phyloP scores from a whole-genome alignment of 1,140 invertebrate genomes.

The Listronotus bonariensis region DNA sequence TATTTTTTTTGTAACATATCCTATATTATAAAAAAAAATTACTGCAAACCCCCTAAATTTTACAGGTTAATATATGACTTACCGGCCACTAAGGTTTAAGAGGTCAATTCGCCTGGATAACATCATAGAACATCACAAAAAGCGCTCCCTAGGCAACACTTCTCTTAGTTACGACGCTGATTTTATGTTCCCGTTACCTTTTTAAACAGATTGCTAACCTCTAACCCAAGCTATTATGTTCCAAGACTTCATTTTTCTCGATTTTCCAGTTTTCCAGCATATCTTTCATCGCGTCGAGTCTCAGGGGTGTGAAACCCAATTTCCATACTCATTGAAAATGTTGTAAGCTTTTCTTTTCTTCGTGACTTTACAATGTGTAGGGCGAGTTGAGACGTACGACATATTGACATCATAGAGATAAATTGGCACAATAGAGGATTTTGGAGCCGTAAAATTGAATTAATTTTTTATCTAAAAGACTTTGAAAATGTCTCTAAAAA shows the following conservation, averaged over 20 bases:
- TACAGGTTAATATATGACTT: too few species aligned
- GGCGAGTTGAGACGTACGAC: neutral
- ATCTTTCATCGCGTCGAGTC: conserved; percentile 7
- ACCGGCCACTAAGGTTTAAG: too few species aligned
- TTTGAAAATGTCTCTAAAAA: neutral
- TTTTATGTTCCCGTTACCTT: conserved; percentile 9
- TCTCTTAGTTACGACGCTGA: too few species aligned
- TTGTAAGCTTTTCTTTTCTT: conserved; percentile 11
- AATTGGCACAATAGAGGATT: conserved; percentile 7
- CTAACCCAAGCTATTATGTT: conserved; percentile 15
- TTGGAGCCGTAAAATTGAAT: conserved; percentile 8
- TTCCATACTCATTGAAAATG: conserved; percentile 12
- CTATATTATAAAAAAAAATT: too few species aligned
- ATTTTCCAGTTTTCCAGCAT: conserved; percentile 9
- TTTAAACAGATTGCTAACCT: conserved; percentile 18
- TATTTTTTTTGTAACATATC: too few species aligned
- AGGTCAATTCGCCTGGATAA: too few species aligned
- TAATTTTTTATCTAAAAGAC: neutral
- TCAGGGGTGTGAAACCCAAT: conserved; percentile 12
- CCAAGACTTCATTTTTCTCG: conserved; percentile 15
- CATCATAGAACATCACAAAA: too few species aligned
- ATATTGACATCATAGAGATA: conserved; percentile 6
- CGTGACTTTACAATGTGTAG: neutral
- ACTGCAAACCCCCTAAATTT: too few species aligned
- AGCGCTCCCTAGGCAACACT: too few species aligned